Evolutionary conservation across 2,113 vertebrate genomes (phyloP), one percentile per base, ranked within the genome.

Genomic region (Callorhinus ursinus): DNA sequence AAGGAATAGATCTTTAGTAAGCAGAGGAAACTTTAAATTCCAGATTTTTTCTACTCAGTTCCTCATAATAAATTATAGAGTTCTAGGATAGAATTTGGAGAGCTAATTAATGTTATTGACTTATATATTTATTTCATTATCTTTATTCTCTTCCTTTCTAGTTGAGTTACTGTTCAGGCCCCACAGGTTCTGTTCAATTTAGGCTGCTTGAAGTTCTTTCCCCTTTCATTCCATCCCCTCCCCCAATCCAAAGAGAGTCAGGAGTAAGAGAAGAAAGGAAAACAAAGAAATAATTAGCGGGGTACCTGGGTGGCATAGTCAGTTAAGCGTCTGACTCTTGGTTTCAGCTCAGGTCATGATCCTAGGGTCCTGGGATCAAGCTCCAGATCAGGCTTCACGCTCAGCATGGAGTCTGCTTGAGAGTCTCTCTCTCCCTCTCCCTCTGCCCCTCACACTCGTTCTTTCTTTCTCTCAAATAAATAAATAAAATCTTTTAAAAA

Each of bases 11-110:
- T 85, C 28, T 88, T 33, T 63, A 67, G 3, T 65, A 63, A 93
- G 87, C 46, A 92, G 22, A 65, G 22, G n/a, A 53, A 72, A 96
- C n/a, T 67, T 77, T 61, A 79, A 79, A 90, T 82, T 83, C 67
- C 59, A 79, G 5, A 49, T 59, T 21, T 88, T 86, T 74, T 26
- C 79, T 84, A 57, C 28, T 57, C 22, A 53, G 11, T 84, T 96
- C 3, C 39, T 94, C 28, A 88, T 76, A 95, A 86, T 86, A 93
- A 39, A 33, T 57, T 77, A 76, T 7, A 61, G 53, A 90, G 33
- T 55, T 84, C 31, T 59, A 14, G 15, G 12, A 10, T 36, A 28
- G 7, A 55, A 83, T 5, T 74, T 72, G 13, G 72, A 95, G 11
- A 85, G 15, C 74, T 91, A 57, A 88, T 77, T 82, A 95, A 79